Percentiles rank a stretch among this genome's conserved stretches.
phyloP scores from a whole-genome alignment of 2,888 invertebrate species.

The Nemoura dubitans region DNA sequence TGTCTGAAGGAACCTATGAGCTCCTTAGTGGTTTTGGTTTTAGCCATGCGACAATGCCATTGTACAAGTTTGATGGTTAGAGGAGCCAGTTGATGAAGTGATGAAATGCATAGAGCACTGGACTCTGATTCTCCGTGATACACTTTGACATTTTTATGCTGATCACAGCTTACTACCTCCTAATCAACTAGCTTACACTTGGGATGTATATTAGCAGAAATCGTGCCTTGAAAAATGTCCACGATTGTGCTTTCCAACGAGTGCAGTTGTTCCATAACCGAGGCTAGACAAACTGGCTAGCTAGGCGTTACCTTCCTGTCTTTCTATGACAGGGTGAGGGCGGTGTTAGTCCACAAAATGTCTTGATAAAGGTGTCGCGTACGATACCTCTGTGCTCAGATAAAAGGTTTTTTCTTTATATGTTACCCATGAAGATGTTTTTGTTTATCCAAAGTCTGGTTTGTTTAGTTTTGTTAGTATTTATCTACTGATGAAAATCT shows the following conservation, averaged over 20 bases:
- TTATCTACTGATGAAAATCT: too few relatives aligned
- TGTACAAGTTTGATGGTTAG: background rate
- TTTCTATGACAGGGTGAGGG: background rate
- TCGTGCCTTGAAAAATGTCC: slow-evolving; percentile 14
- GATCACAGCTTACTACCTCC: background rate
- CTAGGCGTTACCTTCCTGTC: slow-evolving; percentile 22
- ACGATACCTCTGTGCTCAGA: too few relatives aligned
- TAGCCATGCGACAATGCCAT: too few relatives aligned
- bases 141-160: slow-evolving; percentile 29
- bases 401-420: too few relatives aligned
- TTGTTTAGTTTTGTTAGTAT: too few relatives aligned
- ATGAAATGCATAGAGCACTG: slow-evolving; percentile 42
- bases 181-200: too few relatives aligned
- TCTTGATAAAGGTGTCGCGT: too few relatives aligned
- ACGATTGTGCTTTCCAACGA: background rate
- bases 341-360: background rate
- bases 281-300: background rate
- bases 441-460: too few relatives aligned
- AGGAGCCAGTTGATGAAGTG: slow-evolving; percentile 20
- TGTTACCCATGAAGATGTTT: too few relatives aligned
- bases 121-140: slow-evolving; percentile 37
- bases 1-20: too few relatives aligned
- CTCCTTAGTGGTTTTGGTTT: too few relatives aligned
- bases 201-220: too few relatives aligned
- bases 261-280: slow-evolving; percentile 2